These are phyloP conservation scores for Vultur gryphus DNA, from an alignment of 2,797 vertebrate genomes.

Conservation along the genomic window DNA sequence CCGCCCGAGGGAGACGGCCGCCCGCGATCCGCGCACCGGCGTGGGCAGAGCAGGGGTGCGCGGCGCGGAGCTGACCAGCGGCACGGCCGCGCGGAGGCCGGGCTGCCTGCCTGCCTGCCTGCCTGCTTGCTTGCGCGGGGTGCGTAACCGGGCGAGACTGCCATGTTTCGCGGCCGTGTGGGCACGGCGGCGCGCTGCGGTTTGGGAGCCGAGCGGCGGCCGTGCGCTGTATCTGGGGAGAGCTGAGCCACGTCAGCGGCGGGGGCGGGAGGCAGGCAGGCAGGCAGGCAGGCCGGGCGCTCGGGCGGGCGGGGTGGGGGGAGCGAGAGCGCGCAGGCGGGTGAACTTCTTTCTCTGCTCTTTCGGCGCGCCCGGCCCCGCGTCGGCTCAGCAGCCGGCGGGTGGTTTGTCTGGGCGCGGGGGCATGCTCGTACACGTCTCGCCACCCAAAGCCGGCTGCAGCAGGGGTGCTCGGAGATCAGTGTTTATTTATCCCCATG, in stretches of 20 bases:
- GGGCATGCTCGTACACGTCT: accelerated
- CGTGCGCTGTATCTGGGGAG: not conserved
- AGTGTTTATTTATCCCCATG: accelerated
- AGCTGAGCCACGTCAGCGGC: not conserved
- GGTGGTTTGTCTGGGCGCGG: accelerated
- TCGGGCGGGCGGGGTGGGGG: too few relatives aligned
- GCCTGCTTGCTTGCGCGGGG: not conserved
- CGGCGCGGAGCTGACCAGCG: too few relatives aligned
- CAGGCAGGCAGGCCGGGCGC: too few relatives aligned
- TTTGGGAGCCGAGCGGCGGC: not conserved
- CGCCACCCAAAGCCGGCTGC: accelerated
- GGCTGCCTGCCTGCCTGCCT: not conserved
- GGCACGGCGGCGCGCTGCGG: not conserved
- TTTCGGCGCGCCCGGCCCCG: not conserved
- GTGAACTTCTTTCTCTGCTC: accelerated
- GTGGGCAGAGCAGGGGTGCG: not conserved
- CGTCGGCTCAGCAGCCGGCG: not conserved
- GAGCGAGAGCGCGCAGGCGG: not conserved
- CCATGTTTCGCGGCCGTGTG: not conserved
- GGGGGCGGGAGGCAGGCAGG: not conserved
- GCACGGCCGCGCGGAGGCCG: not conserved
- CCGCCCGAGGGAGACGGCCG: too few relatives aligned
- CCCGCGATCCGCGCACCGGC: not conserved
- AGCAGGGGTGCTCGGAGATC: accelerated
- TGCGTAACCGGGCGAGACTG: not conserved